Conservation (phyloP, 2,888 invertebrate species). For the Volucella zonaria region DNA sequence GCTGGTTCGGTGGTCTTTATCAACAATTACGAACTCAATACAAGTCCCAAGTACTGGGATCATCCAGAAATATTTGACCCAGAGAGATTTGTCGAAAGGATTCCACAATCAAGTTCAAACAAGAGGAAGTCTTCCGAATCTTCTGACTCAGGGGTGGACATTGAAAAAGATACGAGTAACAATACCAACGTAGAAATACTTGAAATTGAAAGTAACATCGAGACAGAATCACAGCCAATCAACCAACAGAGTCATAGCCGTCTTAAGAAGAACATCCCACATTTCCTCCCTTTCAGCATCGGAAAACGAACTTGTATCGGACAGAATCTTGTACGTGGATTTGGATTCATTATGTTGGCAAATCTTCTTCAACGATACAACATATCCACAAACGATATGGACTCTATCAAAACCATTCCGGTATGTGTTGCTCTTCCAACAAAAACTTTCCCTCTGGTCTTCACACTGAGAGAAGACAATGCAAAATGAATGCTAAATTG, state of each 20-base stretch:
- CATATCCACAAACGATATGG: conserved; percentile 84
- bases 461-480: conserved; percentile 83
- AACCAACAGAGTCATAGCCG: conserved; percentile 80
- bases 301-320: conserved; percentile 94
- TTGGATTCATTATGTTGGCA: conserved; percentile 89
- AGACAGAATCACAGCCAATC: conserved; percentile 51
- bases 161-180: conserved; percentile 79
- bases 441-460: conserved; percentile 86
- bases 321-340: conserved; percentile 90
- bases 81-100: conserved; percentile 87
- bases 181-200: conserved; percentile 8
- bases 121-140: conserved; percentile 82
- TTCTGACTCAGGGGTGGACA: conserved; percentile 85
- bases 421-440: conserved; percentile 90
- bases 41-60: conserved; percentile 88
- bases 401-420: conserved; percentile 85
- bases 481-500: conserved; percentile 26
- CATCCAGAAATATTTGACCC: conserved; percentile 89
- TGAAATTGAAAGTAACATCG: conserved; percentile 9
- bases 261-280: conserved; percentile 85
- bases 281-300: conserved; percentile 93
- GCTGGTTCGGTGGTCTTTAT: conserved; percentile 92
- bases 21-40: conserved; percentile 92
- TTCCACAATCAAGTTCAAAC: conserved; percentile 15
- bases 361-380: conserved; percentile 89